Conservation (phyloP, 1,140 invertebrate species). For the Diorhabda carinulata region DNA sequence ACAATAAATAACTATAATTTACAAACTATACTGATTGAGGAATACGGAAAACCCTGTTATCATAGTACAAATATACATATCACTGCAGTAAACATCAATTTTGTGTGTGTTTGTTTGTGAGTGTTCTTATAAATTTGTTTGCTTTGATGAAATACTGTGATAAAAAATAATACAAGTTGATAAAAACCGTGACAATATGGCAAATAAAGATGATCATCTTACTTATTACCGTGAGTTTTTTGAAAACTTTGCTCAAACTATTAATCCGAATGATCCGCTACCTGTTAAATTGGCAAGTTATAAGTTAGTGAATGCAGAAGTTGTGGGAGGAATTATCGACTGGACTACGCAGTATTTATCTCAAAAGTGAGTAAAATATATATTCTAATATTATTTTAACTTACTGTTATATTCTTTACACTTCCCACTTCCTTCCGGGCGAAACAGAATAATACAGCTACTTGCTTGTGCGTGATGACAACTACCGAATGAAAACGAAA, state of each 20-base stretch:
- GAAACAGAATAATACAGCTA: neutral
- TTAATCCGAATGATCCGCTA: slow-evolving; percentile 67
- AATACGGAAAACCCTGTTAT: slow-evolving; percentile 1
- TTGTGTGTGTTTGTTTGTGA: slow-evolving; percentile 17
- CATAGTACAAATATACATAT: slow-evolving; percentile 34
- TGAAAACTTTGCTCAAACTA: slow-evolving; percentile 61
- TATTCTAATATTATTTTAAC: neutral
- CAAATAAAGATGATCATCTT: slow-evolving; percentile 61
- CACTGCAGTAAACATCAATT: slow-evolving; percentile 21
- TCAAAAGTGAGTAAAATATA: slow-evolving; percentile 61
- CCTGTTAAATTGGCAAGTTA: slow-evolving; percentile 67
- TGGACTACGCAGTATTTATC: slow-evolving; percentile 73
- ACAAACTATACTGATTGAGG: neutral
- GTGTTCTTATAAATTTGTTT: slow-evolving; percentile 10
- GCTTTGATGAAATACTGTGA: slow-evolving; percentile 17
- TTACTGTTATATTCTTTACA: neutral
- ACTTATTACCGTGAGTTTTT: slow-evolving; percentile 65
- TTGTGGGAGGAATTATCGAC: slow-evolving; percentile 71
- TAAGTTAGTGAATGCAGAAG: slow-evolving; percentile 63
- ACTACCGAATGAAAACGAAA: neutral
- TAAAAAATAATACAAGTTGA: slow-evolving; percentile 5
- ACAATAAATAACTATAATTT: neutral
- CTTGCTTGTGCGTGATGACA: slow-evolving; percentile 3
- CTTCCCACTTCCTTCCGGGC: slow-evolving; percentile 1
- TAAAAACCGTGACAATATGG: slow-evolving; percentile 34